Evolutionary conservation across 2,888 invertebrate genomes (phyloP), one percentile per base, ranked within the genome.

Genomic region (Agriotes lineatus): DNA sequence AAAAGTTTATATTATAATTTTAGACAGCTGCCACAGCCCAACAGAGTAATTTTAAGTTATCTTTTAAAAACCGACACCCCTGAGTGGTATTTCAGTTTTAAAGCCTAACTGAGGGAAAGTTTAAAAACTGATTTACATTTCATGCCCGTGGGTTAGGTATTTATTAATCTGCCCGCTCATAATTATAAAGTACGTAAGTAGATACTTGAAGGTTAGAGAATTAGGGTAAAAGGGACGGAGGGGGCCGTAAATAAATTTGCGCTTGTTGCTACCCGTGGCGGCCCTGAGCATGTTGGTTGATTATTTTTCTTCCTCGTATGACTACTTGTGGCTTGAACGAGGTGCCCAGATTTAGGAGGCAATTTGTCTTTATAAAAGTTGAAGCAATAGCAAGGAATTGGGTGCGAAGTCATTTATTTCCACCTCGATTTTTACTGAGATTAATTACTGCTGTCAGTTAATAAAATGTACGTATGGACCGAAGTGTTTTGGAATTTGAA

Each of bases 71-170:
- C n/a, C n/a, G n/a, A n/a, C n/a, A n/a, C n/a, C n/a, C n/a, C n/a
- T n/a, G n/a, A n/a, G n/a, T n/a, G n/a, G n/a, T n/a, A n/a, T n/a
- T n/a, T n/a, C n/a, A n/a, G n/a, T 44, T 48, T 48, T 20, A 48
- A 10, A 48, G 10, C 18, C 22, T 18, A 22, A 22, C 18, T 22
- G 1, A 4, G 14, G 45, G 19, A 19, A 39, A 39, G 1, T 16
- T 48, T 48, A 22, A 48, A 48, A 48, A 48, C 48, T 48, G 19
- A 18, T 48, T 48, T 48, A 48, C 48, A 48, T 48, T 48, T 48
- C 48, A 48, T 9, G 20, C 20, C 19, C 22, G 48, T 22, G 48
- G 48, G 6, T 48, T 48, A 48, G 48, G 48, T 22, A 48, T 48
- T 48, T 22, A 48, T 48, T 48, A 22, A 22, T 48, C 22, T 22